Base-by-base conservation (phyloP, 2,113 vertebrate species). In the Madoqua kirkii region DNA sequence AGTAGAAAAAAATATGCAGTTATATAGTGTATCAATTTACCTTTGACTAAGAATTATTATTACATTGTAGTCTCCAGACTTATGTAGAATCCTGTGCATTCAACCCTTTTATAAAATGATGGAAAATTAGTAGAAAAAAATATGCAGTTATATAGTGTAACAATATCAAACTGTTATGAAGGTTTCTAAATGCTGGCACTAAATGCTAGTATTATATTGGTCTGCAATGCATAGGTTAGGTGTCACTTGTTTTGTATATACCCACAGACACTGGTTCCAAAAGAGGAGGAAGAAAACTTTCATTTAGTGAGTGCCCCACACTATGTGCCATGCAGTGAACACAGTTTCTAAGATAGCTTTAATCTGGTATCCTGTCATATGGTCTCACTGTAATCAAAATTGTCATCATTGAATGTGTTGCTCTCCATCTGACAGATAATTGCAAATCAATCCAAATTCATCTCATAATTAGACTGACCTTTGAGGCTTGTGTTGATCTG, bases 381-480 rank as follows among this genome's bases (percentile, higher is more conserved):
- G 64, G 16, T 95, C 57, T 94, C 62, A 52, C 57, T 85, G 52
- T 96, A 93, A 92, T 85, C 79, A 55, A 57, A 93, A 62, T 55
- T n/a, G 84, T 89, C 54, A 79, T 92, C 50, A 81, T 87, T 85
- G 92, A 74, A 36, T 79, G 52, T 87, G 40, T 81, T 89, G 64
- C 36, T 90, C 11, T 92, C 54, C 33, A 84, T 93, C 93, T 95
- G 87, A 96, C 86, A 92, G 82, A 90, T 95, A 91, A 96, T 92
- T 54, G 71, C 57, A 93, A 95, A 95, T 93, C 87, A 91, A 93
- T 96, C 81, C 43, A 78, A 94, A 95, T 45, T 87, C 57, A 86
- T 91, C 67, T 87, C 81, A 76, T 91, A 91, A 98, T 97, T 96
- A 91, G 79, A 52, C 62, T 59, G 74, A 97, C 36, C 79, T 98